Base-by-base conservation (phyloP, 2,113 vertebrate genomes). In the Phalacrocorax aristotelis region DNA sequence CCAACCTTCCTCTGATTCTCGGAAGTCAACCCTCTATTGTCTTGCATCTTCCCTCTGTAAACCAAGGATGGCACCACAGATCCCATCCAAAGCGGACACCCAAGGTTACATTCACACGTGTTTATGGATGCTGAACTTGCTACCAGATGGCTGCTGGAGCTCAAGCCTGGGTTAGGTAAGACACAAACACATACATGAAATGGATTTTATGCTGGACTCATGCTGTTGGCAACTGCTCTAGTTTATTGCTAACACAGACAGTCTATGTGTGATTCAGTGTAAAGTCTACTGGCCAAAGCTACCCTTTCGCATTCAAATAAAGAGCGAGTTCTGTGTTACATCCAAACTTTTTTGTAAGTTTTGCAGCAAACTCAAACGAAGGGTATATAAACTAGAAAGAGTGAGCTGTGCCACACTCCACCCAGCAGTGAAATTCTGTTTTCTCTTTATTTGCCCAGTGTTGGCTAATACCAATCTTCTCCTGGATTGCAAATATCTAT, bases 21-120 rank as follows among this genome's bases (percentile, higher is more conserved):
- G 84, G 55, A 52, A 61, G 58, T 10, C 48, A 85, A 27, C 27
- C 9, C 26, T 29, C 52, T 48, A 32, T 22, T 80, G 51, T 44
- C 29, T 18, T 44, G 10, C 5, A 42, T 22, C 9, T 4, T 38
- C 38, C 38, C 38, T 42, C 30, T 19, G 70, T 26, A 79, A 44
- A 34, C 21, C 42, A 62, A 62, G 40, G 40, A 26, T 23, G 22
- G 17, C 55, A 38, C 10, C 0, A 0, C 40, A 66, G 55, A 57
- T 44, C 4, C 22, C 55, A 61, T 8, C 21, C 78, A 46, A 49
- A 38, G 40, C 0, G 2, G 38, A 58, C n/a, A 34, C 6, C 36
- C 46, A 78, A 58, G 71, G 13, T 75, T 44, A 25, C 1, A 0
- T 29, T 52, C 42, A 22, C 8, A 23, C 0, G 0, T 10, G 19